Percentiles rank a stretch among this genome's conserved stretches.
phyloP scores from a whole-genome alignment of 2,797 vertebrate genomes.

The Coregonus ussuriensis region DNA sequence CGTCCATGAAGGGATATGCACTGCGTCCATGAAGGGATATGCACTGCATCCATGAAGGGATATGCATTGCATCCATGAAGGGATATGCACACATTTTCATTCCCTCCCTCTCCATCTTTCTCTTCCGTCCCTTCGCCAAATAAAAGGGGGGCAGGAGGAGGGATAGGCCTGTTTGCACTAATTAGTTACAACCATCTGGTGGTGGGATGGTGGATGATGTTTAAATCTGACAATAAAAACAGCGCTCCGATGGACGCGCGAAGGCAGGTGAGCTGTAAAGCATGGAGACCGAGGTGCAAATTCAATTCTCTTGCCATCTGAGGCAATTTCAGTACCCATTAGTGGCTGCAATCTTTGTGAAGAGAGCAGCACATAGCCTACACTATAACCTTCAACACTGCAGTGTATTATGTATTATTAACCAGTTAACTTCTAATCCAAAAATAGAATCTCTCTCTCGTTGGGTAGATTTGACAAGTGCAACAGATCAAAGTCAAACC shows the following conservation, averaged over 20 bases:
- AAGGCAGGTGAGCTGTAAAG: background rate
- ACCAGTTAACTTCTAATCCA: background rate
- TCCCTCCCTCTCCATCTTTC: background rate
- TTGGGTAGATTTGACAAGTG: background rate
- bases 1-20: background rate
- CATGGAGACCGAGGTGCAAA: conserved; percentile 3
- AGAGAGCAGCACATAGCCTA: background rate
- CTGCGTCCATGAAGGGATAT: too few species aligned
- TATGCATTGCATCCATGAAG: too few species aligned
- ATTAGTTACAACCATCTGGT: conserved; percentile 16
- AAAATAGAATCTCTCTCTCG: background rate
- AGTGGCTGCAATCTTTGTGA: background rate
- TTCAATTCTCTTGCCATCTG: background rate
- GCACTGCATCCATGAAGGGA: too few species aligned
- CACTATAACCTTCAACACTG: background rate
- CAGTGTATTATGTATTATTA: background rate
- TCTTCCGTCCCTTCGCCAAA: background rate
- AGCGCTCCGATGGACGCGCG: background rate
- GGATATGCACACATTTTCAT: background rate
- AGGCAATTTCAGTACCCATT: background rate
- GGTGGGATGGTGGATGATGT: background rate
- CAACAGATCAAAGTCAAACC: conserved; percentile 9
- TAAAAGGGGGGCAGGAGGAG: background rate
- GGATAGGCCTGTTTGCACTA: conserved; percentile 10
- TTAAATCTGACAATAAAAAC: conserved; percentile 4